Conservation (phyloP, 2,797 vertebrate genomes). For the Mergus octosetaceus region DNA sequence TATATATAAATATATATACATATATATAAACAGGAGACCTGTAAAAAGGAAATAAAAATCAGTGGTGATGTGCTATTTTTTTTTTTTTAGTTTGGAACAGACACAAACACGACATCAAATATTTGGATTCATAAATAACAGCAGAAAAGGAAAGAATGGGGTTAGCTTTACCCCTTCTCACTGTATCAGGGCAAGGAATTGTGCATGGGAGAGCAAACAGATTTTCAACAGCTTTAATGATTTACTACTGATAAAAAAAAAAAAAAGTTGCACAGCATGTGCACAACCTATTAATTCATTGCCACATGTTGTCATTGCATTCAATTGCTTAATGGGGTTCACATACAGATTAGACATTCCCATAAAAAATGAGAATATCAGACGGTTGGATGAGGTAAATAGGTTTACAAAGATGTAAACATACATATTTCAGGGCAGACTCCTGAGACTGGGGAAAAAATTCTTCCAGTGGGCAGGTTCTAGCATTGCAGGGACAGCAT, state of each 20-base stretch:
- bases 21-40: background rate
- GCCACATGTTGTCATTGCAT: background rate
- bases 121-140: background rate
- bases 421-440: background rate
- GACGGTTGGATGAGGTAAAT: background rate
- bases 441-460: background rate
- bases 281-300: background rate
- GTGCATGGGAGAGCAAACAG: background rate
- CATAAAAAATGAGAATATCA: background rate
- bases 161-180: background rate
- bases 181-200: background rate
- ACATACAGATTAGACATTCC: background rate
- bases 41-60: background rate
- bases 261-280: background rate
- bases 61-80: background rate
- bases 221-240: slow-evolving; percentile 12
- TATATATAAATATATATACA: background rate
- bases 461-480: background rate
- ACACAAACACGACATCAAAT: background rate
- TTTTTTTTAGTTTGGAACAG: background rate
- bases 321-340: background rate
- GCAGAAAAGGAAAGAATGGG: background rate
- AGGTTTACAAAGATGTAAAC: background rate
- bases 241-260: background rate
- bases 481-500: background rate